Evolutionary conservation across 2,113 vertebrate genomes (phyloP).

Genomic region (Onychostruthus taczanowskii): DNA sequence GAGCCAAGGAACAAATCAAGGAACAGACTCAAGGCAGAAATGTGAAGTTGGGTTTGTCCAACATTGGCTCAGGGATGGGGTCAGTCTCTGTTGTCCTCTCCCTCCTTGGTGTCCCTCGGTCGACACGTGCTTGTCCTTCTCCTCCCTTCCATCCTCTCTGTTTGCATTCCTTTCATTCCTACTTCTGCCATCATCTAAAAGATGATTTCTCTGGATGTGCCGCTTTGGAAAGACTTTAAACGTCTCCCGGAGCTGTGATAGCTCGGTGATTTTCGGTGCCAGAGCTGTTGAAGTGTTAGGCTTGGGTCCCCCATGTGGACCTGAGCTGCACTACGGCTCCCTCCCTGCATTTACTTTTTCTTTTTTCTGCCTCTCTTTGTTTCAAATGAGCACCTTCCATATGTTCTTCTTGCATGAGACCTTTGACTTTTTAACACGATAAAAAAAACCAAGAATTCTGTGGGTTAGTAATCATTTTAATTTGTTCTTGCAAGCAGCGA

Average conservation of each 20-base stretch:
- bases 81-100: not conserved
- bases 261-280: not conserved
- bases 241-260: not conserved
- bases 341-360: not conserved
- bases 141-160: not conserved
- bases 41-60: not conserved
- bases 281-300: not conserved
- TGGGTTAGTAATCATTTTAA: not conserved
- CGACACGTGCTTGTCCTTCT: not conserved
- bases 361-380: not conserved
- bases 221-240: fast-evolving
- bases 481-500: not conserved
- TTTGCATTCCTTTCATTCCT: not conserved
- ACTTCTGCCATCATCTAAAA: fast-evolving
- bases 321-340: slow-evolving; percentile 22
- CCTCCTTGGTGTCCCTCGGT: fast-evolving
- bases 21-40: not conserved
- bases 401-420: not conserved
- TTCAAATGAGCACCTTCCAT: not conserved
- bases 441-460: not conserved
- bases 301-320: slow-evolving; percentile 48
- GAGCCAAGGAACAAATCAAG: not conserved
- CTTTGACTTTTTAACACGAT: not conserved
- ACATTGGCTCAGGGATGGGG: fast-evolving
- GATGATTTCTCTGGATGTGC: not conserved